Base-by-base conservation (phyloP, 1,140 invertebrate species). In the Eupristina koningsbergeri region DNA sequence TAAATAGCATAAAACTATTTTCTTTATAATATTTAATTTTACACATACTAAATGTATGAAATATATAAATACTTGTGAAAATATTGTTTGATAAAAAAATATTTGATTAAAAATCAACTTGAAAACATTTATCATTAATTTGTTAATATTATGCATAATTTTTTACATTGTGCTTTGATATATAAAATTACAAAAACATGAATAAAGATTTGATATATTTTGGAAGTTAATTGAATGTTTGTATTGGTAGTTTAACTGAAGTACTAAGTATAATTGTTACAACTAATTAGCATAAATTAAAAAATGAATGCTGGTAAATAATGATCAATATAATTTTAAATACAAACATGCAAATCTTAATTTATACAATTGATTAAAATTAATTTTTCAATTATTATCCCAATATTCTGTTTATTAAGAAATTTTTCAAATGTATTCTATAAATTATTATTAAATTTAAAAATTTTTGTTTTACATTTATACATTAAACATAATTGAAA, bases 261-360 rank as follows among this genome's bases (percentile, higher is more conserved):
- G 45, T 34, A 58, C n/a, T 81, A 19, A 29, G 26, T 73, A 71
- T n/a, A 80, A 71, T 80, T 71, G 45, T 74, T 74, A 81, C 6
- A n/a, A 17, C n/a, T 41, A 74, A 74, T 22, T 58, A 81, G 34
- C 31, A 74, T 45, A 41, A 53, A 45, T 81, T 15, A 34, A 63
- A 81, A 61, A 63, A 45, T 75, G 8, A 74, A 81, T 81, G n/a
- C 63, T 83, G 58, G 31, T 26, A 36, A n/a, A 73, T 61, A 83
- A 61, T 71, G 22, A 61, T 73, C 47, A 26, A 83, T 83, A 26
- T 11, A 26, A 3, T 78, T 83, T 79, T 84, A 73, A 84, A 84
- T 79, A 74, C 76, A 84, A 73, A 29, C 22, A 80, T n/a, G 75
- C 53, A 80, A 67, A 80, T 80, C 61, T 84, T 41, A 75, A 31